Conservation (phyloP, 2,797 vertebrate species). For the Coregonus suidteri region DNA sequence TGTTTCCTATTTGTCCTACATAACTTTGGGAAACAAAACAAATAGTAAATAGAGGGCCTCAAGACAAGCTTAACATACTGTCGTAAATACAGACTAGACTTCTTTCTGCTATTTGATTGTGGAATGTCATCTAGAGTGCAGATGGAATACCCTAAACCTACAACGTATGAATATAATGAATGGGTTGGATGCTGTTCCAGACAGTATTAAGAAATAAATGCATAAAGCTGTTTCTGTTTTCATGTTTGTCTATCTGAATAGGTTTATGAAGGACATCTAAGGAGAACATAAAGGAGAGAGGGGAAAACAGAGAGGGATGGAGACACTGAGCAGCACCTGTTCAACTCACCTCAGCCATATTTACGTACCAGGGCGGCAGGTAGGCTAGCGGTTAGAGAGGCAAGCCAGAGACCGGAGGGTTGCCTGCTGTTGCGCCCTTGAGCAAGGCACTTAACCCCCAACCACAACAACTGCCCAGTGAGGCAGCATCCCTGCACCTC, state of each 20-base stretch:
- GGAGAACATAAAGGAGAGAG: constrained; percentile 17
- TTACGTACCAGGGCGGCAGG: no score
- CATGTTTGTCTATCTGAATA: neutral
- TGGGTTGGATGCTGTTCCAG: neutral
- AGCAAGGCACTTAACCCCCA: no score
- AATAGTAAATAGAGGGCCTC: constrained; percentile 1
- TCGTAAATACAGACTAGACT: constrained; percentile 14
- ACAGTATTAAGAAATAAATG: no score
- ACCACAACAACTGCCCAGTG: no score
- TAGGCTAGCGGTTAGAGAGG: no score
- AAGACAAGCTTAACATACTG: constrained; percentile 4
- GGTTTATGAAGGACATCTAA: constrained; percentile 5
- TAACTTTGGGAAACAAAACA: neutral
- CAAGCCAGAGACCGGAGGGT: no score
- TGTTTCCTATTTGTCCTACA: neutral
- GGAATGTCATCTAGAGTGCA: constrained; percentile 4
- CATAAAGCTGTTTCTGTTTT: neutral
- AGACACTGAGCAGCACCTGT: constrained; percentile 33
- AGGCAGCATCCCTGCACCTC: no score
- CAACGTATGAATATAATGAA: neutral
- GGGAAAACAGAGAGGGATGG: constrained; percentile 26
- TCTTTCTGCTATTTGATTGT: constrained; percentile 6
- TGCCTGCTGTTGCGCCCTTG: no score
- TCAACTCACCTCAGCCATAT: constrained; percentile 10
- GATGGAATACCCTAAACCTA: neutral